Evolutionary conservation across 2,797 vertebrate species (phyloP), one percentile per base, ranked within the genome.

Genomic region (Adelosebastes latens): DNA sequence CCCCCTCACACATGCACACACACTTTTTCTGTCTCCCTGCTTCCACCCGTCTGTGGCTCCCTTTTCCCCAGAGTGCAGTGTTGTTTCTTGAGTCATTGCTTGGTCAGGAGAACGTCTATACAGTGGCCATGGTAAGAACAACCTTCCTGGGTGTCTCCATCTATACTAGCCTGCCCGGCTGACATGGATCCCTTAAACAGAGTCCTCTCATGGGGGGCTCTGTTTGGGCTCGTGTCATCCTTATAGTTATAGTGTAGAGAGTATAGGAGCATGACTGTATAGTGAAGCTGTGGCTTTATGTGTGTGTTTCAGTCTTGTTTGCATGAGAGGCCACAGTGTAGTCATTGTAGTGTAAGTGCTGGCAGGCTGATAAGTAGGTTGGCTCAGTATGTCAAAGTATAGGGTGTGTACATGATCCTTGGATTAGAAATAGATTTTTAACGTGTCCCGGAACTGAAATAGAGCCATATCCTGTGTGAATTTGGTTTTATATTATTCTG

Each of bases 31-130:
- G 36, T 61, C n/a, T 79, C 78, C 77, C 72, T 87, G 69, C 89
- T 79, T 76, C 84, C 82, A 72, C 66, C 55, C 80, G 62, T 59
- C 83, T 72, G 79, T 80, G 74, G 71, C 55, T 85, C 53, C 85
- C 78, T 86, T 76, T 86, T 80, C 81, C 87, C 82, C 90, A 96
- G 95, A 93, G 94, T 92, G 92, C 93, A 72, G 88, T 94, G 83
- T 93, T 93, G 89, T 95, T 83, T 94, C 94, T 96, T 92, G 94
- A 95, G 81, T 94, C 94, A 85, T 36, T 94, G 85, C 89, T 96
- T 85, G 95, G 95, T 79, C 94, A 94, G 91, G 94, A 95, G 85
- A 95, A 93, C 93, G 27, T 95, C 93, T 84, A 91, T 92, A 75
- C 89, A 11, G 61, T 95, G 86, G 83, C 91, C 76, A 95, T 94